Percentiles rank a stretch among this genome's conserved stretches.
Conservation (phyloP, 2,797 vertebrate species). For the Gymnothorax reevesii region DNA sequence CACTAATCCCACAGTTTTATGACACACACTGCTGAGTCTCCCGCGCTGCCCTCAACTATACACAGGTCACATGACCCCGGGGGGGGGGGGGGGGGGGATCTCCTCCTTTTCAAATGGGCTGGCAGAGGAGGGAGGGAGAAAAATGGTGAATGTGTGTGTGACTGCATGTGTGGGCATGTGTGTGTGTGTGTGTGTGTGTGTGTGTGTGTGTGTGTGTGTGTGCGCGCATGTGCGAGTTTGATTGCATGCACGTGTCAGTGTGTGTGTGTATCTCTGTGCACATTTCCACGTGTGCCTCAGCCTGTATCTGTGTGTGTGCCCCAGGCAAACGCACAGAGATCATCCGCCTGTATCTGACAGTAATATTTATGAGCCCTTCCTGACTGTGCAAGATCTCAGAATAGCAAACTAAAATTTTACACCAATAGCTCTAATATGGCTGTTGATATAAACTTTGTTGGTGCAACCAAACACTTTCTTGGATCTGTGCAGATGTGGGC, state of each 20-base stretch:
- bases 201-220: neutral
- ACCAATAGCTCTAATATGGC: neutral
- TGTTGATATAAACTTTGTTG: neutral
- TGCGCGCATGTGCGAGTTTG: neutral
- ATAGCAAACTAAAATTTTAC: neutral
- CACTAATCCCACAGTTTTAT: conserved; percentile 14
- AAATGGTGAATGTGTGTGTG: neutral
- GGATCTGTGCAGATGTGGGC: neutral
- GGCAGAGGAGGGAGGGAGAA: neutral
- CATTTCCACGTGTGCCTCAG: neutral
- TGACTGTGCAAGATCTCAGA: neutral
- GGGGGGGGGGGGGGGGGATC: neutral
- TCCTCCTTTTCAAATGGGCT: neutral
- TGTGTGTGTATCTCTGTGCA: too few relatives aligned
- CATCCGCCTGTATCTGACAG: neutral
- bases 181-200: neutral
- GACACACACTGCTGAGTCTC: conserved; percentile 2
- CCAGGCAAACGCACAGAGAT: too few relatives aligned
- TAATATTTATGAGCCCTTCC: neutral
- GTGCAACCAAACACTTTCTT: neutral
- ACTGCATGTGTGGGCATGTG: neutral
- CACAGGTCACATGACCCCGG: conserved; percentile 14
- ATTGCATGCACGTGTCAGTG: neutral
- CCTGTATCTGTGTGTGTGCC: neutral
- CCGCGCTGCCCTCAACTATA: conserved; percentile 7